Evolutionary conservation across 2,888 invertebrate species (phyloP), one percentile per base, ranked within the genome.

Genomic region (Heliothis peltigera): DNA sequence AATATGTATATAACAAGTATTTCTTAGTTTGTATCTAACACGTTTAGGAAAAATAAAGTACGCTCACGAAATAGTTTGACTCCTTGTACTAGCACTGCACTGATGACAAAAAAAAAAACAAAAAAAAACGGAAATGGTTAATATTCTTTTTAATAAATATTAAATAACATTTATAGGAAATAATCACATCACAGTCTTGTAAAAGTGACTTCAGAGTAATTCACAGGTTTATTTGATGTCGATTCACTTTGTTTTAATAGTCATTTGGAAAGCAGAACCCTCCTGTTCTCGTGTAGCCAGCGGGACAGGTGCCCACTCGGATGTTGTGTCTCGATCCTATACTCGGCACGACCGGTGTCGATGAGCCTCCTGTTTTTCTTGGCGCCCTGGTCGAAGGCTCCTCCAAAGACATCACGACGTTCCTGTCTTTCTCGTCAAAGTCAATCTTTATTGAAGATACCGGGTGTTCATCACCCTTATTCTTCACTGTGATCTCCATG

Each of bases 261-360:
- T 78, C 77, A n/a, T 80, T 77, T 0, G 75, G 79, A 39, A 85
- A 86, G 60, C 86, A 86, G 54, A 86, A 85, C 0, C 80, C 81
- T 12, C 87, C 85, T 19, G 67, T 64, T 25, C 64, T 66, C 2
- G 75, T 68, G 52, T 80, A 82, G 2, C 87, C 87, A 0, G 28
- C 5, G 0, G 87, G 87, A 15, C 87, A 87, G 4, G 58, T 47
- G 1, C 81, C 82, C 2, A 49, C 75, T 15, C 54, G 64, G 2
- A 87, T 71, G 0, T 69, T 75, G 21, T 75, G 51, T 1, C 87
- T 80, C 18, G 61, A 70, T 28, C 78, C 84, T 0, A 85, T 51
- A 0, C 21, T 66, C 1, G 74, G 77, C 44, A 63, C 39, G 6
- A 28, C 17, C 4, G 69, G 69, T 10, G 64, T 57, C 4, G 55